Conservation (phyloP, 2,797 vertebrate species). For the Spinus olivaceus region DNA sequence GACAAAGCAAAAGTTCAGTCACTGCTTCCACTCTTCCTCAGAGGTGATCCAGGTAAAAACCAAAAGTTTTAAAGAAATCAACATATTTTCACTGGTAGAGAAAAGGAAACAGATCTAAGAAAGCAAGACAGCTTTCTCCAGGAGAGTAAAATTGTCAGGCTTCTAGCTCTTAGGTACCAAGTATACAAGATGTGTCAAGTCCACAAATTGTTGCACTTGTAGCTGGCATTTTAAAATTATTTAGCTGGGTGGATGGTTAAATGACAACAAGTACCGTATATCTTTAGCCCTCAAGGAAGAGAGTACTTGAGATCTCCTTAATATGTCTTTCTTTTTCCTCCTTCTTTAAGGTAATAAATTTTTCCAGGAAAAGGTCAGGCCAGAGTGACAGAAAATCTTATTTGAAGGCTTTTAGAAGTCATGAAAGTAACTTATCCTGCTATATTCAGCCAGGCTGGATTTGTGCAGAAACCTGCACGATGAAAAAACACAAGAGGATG, state of each 20-base stretch:
- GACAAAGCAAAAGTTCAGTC: background rate
- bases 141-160: background rate
- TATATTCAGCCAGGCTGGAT: background rate
- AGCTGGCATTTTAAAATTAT: conserved; percentile 33
- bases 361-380: conserved; percentile 47
- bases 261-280: conserved; percentile 16
- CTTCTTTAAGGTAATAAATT: conserved; percentile 30
- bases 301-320: background rate
- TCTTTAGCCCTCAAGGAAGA: conserved; percentile 26
- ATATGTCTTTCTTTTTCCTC: background rate
- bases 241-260: background rate
- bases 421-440: background rate
- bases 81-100: background rate
- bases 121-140: background rate
- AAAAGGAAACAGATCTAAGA: background rate
- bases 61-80: background rate
- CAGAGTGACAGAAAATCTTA: conserved; percentile 56
- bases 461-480: background rate
- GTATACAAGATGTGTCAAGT: background rate
- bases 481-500: background rate
- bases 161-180: background rate
- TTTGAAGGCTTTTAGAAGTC: conserved; percentile 42
- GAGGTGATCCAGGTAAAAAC: background rate
- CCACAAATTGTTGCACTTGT: background rate
- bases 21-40: background rate